Base-by-base conservation (phyloP, 2,797 vertebrate species). In the Hypotaenidia okinawae region DNA sequence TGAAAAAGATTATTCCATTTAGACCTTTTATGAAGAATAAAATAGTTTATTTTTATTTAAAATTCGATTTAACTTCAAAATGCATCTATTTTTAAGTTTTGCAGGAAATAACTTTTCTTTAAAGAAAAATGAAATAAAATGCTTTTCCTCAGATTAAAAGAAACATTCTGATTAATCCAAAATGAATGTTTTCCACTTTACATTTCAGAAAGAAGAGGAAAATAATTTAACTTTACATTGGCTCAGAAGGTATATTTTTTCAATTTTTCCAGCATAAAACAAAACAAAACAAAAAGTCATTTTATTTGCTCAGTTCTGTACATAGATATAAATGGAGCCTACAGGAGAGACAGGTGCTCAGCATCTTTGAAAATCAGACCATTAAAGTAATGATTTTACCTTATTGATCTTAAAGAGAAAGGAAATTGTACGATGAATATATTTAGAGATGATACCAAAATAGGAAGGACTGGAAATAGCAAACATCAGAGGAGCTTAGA, bases 381-480 rank as follows among this genome's bases (percentile, higher is more conserved):
- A 89, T 84, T 96, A 87, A 84, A 94, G 76, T 76, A 87, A 80
- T 82, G 74, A 32, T 61, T 93, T 94, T 86, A 84, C 49, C 37
- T 83, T 87, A 93, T 27, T 87, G 87, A 96, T 94, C 84, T 95
- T 72, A 73, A 94, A 87, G 85, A 92, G 77, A 97, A 94, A 94
- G 89, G 89, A 97, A 96, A 96, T 96, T 96, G 90, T 94, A 89
- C 77, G 93, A 77, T 91, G 84, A 90, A 84, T 94, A 75, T 94
- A 95, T 96, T 96, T 96, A 94, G 93, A 82, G 52, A 84, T 67
- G 52, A 74, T 89, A 94, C 84, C 93, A 94, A 97, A 97, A 92
- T 58, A 95, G 83, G 90, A 97, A 94, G 57, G 67, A 85, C 81
- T 93, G 69, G 91, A 95, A 97, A 93, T 87, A 94, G 67, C 57